phyloP scores from a whole-genome alignment of 2,888 invertebrate species.

The Drosophila formosana region DNA sequence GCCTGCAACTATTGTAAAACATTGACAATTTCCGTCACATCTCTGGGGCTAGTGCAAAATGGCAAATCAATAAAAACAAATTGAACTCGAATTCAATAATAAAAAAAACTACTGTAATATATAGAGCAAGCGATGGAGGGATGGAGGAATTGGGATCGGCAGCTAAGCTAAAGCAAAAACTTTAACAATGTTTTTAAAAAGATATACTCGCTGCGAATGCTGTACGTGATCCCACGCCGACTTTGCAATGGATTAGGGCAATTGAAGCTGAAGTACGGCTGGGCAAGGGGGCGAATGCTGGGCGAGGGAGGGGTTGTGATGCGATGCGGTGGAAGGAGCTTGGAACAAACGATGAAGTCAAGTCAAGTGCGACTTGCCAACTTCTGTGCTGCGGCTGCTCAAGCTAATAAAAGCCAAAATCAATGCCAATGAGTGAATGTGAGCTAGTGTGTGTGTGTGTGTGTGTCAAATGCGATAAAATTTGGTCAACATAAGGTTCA shows the following conservation, averaged over 20 bases:
- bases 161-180: slow-evolving; percentile 65
- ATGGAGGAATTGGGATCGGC: slow-evolving; percentile 31
- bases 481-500: slow-evolving; percentile 80
- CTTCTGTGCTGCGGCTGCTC: slow-evolving; percentile 50
- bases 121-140: neutral
- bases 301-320: neutral
- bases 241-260: slow-evolving; percentile 76
- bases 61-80: slow-evolving; percentile 84
- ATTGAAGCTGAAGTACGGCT: slow-evolving; percentile 70
- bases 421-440: slow-evolving; percentile 61
- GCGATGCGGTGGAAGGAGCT: slow-evolving; percentile 1
- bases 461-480: slow-evolving; percentile 77
- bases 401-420: slow-evolving; percentile 79
- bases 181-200: slow-evolving; percentile 81
- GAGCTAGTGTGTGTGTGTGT: slow-evolving; percentile 27
- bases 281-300: neutral
- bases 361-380: slow-evolving; percentile 59
- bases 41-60: slow-evolving; percentile 80
- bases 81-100: slow-evolving; percentile 82
- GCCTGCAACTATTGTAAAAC: slow-evolving; percentile 80
- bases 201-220: slow-evolving; percentile 73
- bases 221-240: slow-evolving; percentile 75
- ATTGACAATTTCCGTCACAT: slow-evolving; percentile 83
- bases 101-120: slow-evolving; percentile 46
- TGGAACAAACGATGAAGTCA: slow-evolving; percentile 49